Percentiles rank a stretch among this genome's conserved stretches.
These are phyloP conservation scores for Nicator chloris DNA, from an alignment of 2,113 vertebrate genomes.

Conservation along the genomic window DNA sequence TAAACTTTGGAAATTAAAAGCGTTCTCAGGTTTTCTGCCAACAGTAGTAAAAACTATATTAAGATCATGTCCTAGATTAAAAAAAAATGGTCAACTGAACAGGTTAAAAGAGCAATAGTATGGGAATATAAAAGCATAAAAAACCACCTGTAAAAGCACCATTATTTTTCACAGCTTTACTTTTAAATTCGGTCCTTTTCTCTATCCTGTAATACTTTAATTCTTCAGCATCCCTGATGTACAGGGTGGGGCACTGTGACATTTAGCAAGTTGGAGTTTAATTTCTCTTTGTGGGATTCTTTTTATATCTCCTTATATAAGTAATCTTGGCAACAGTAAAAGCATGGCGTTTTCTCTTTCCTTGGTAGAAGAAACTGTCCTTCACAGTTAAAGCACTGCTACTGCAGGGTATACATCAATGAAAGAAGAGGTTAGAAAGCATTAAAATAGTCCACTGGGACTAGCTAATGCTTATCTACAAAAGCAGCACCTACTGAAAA, in stretches of 20 bases:
- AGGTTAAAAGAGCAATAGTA: background rate
- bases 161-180: background rate
- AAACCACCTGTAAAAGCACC: background rate
- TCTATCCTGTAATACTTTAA: background rate
- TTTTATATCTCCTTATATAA: slow-evolving; percentile 25
- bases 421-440: background rate
- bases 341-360: background rate
- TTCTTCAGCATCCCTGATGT: background rate
- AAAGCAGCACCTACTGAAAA: background rate
- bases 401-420: background rate
- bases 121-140: background rate
- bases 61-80: background rate
- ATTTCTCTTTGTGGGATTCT: background rate
- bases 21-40: background rate
- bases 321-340: background rate
- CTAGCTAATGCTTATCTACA: background rate
- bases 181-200: background rate
- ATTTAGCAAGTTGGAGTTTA: background rate
- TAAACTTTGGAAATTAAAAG: background rate
- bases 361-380: background rate
- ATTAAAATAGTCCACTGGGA: background rate
- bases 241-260: background rate
- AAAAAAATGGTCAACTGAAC: background rate
- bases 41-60: background rate
- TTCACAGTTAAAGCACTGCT: background rate